Evolutionary conservation across 2,797 vertebrate species (phyloP), one percentile per base, ranked within the genome.

Genomic region (Sebastes trivittatus): DNA sequence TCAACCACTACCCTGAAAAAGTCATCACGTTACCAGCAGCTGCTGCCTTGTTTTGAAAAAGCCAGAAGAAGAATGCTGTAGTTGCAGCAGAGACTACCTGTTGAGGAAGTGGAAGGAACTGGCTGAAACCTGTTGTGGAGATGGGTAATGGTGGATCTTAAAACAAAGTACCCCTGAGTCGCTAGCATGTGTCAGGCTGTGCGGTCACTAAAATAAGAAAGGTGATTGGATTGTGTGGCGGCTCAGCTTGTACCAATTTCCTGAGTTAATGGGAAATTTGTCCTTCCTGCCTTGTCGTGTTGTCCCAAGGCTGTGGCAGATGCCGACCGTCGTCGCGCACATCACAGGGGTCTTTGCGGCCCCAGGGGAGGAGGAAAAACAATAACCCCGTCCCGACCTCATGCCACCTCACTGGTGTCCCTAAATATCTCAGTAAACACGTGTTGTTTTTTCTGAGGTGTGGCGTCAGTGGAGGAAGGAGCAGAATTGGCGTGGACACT

Each of bases 191-290:
- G 81, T 86, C 78, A 38, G 66, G 34, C 68, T 42, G 75, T 66
- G 61, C 27, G 63, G 74, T 75, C 49, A 46, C 80, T 64, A 80
- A 83, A 85, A 89, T 77, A 72, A 78, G 73, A 81, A 84, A 82
- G 78, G 86, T 91, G 91, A 93, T 87, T 92, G 93, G 92, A 90
- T 88, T 89, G 89, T 93, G 88, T 82, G 75, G 85, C 60, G 55
- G 84, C 89, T 88, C 90, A 90, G 90, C 92, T 90, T 94, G 92
- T 95, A 93, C 89, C 92, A 94, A 93, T 95, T 92, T 95, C 86
- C 89, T 69, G n/a, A 93, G 85, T 90, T 95, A 94, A 95, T 95
- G 67, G 92, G 87, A 90, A 87, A 86, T 86, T 68, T 91, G 73
- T 90, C 86, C 72, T 87, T 85, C 80, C 84, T 78, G 84, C 70